phyloP scores from a whole-genome alignment of 2,113 vertebrate species.

The Acrocephalus arundinaceus region DNA sequence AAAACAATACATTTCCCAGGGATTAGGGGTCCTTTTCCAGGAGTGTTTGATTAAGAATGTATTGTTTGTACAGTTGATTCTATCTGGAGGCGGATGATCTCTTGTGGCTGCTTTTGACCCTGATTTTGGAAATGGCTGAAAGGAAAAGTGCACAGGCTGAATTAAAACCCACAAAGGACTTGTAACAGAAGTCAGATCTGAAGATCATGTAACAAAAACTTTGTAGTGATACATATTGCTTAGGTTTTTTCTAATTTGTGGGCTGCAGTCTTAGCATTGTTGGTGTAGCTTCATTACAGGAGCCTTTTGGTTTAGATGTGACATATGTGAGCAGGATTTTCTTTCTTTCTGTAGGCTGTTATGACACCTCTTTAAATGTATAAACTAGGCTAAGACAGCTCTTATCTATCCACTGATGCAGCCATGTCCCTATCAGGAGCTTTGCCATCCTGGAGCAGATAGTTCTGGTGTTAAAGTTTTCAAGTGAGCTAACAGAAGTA shows the following conservation, averaged over 20 bases:
- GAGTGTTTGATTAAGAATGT: background rate
- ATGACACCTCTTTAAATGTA: background rate
- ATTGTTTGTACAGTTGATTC: background rate
- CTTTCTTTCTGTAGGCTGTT: background rate
- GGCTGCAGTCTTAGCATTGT: background rate
- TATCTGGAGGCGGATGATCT: background rate
- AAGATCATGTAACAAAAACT: background rate
- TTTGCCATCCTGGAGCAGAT: background rate
- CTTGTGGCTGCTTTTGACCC: background rate
- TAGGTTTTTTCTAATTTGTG: background rate
- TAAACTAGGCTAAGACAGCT: background rate
- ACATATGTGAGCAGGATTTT: background rate
- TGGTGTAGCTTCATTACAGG: background rate
- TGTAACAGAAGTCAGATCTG: background rate
- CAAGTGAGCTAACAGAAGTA: background rate
- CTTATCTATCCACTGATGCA: background rate
- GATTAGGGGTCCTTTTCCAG: background rate
- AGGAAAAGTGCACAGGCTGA: background rate
- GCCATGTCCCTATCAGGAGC: rapidly evolving
- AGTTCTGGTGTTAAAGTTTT: background rate
- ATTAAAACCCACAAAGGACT: background rate
- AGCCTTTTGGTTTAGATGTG: background rate
- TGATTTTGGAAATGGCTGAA: background rate
- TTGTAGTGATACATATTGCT: background rate
- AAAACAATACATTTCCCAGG: background rate